Evolutionary conservation across 2,797 vertebrate genomes (phyloP).

Genomic region (Anniella stebbinsi): DNA sequence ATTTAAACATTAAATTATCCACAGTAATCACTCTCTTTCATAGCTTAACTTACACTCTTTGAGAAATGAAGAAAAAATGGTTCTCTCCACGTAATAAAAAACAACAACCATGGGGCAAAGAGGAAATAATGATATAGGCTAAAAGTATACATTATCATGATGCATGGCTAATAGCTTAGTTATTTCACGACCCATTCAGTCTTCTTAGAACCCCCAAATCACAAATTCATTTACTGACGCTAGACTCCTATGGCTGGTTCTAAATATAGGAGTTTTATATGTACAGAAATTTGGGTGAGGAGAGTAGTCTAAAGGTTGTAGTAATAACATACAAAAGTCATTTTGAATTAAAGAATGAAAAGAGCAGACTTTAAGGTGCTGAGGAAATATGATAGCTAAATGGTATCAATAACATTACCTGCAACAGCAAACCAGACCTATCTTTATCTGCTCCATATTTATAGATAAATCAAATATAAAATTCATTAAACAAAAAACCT

Average conservation of each 20-base stretch:
- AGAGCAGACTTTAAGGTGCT: conserved; percentile 76
- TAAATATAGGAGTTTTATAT: conserved; percentile 78
- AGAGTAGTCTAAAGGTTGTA: conserved; percentile 79
- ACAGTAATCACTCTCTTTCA: conserved; percentile 66
- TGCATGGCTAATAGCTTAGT: conserved; percentile 71
- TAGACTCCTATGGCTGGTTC: conserved; percentile 76
- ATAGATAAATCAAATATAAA: no score
- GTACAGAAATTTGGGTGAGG: conserved; percentile 74
- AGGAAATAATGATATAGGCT: conserved; percentile 75
- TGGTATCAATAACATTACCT: conserved; percentile 69
- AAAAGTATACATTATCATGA: conserved; percentile 75
- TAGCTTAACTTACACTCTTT: conserved; percentile 67
- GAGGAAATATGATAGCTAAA: conserved; percentile 81
- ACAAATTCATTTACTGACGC: conserved; percentile 73
- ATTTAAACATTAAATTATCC: conserved; percentile 78
- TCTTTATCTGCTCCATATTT: no score
- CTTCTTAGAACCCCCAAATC: conserved; percentile 68
- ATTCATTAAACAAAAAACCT: no score
- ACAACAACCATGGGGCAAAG: conserved; percentile 64
- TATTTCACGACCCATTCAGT: conserved; percentile 71
- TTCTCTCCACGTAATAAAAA: conserved; percentile 74
- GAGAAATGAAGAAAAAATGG: conserved; percentile 65
- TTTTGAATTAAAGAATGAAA: conserved; percentile 85
- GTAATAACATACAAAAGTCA: conserved; percentile 82
- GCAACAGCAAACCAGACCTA: conserved; percentile 64